Conservation (phyloP, 2,113 vertebrate genomes). For the Tachysurus fulvidraco region DNA sequence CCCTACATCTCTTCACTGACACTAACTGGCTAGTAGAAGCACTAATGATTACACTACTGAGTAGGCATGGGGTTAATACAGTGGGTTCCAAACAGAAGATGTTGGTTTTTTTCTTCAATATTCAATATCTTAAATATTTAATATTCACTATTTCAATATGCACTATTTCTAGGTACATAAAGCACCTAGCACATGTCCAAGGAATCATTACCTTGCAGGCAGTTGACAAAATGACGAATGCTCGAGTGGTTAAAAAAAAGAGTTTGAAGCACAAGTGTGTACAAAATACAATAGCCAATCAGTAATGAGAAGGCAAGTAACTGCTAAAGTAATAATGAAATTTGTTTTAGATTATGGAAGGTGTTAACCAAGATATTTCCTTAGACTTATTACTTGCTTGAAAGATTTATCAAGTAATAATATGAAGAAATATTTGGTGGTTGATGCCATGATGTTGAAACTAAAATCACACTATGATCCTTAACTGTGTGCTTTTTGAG, state of each 20-base stretch:
- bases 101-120: not conserved
- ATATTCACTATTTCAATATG: too few relatives aligned
- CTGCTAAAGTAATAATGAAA: not conserved
- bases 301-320: not conserved
- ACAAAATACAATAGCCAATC: not conserved
- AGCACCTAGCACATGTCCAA: not conserved
- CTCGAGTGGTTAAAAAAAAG: not conserved
- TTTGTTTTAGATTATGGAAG: not conserved
- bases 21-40: not conserved
- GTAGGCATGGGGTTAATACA: not conserved
- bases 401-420: not conserved
- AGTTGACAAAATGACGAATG: not conserved
- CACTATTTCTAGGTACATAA: not conserved
- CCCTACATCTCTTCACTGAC: slow-evolving; percentile 22
- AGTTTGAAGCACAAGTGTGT: not conserved
- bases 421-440: not conserved
- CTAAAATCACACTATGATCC: not conserved
- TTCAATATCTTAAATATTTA: not conserved
- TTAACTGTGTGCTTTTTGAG: not conserved
- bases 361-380: not conserved
- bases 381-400: not conserved
- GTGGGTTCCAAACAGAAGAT: not conserved
- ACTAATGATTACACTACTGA: not conserved
- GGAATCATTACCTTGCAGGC: not conserved
- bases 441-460: not conserved